These are phyloP conservation scores for Troilus luridus DNA, from an alignment of 2,888 invertebrate species.

Conservation along the genomic window DNA sequence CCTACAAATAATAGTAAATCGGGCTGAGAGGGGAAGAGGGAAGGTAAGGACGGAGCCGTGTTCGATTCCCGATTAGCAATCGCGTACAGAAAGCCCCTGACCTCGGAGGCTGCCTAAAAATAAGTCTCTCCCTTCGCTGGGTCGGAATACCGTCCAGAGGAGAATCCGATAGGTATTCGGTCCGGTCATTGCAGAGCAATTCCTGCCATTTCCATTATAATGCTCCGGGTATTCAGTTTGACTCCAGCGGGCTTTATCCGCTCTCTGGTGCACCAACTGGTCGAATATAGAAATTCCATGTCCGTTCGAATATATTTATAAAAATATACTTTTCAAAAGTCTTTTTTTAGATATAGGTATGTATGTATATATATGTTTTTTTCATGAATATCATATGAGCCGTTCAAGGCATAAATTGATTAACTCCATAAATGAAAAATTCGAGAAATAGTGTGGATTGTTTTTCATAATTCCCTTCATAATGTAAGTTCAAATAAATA, in stretches of 20 bases:
- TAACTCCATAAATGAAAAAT: too few relatives aligned
- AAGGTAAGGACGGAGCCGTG: not conserved
- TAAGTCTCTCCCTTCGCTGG: not conserved
- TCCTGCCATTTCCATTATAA: constrained; percentile 6
- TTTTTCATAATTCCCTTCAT: too few relatives aligned
- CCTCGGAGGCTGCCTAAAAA: not conserved
- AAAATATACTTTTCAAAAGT: too few relatives aligned
- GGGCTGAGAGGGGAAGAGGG: not conserved
- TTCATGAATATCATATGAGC: too few relatives aligned
- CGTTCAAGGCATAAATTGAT: too few relatives aligned
- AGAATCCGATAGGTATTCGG: not conserved
- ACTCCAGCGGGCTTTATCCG: not conserved
- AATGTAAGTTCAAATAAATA: too few relatives aligned
- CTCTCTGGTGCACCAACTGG: not conserved
- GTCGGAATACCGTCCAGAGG: not conserved
- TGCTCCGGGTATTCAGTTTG: not conserved
- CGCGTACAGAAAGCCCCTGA: not conserved
- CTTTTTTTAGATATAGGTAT: not conserved
- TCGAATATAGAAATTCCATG: not conserved
- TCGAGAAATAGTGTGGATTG: too few relatives aligned
- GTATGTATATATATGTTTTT: not conserved
- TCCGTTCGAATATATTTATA: not conserved
- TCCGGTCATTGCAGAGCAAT: not conserved
- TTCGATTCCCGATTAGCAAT: too few relatives aligned
- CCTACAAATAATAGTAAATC: not conserved